Base-by-base conservation (phyloP, 2,888 invertebrate genomes). In the Mystacides longicornis region DNA sequence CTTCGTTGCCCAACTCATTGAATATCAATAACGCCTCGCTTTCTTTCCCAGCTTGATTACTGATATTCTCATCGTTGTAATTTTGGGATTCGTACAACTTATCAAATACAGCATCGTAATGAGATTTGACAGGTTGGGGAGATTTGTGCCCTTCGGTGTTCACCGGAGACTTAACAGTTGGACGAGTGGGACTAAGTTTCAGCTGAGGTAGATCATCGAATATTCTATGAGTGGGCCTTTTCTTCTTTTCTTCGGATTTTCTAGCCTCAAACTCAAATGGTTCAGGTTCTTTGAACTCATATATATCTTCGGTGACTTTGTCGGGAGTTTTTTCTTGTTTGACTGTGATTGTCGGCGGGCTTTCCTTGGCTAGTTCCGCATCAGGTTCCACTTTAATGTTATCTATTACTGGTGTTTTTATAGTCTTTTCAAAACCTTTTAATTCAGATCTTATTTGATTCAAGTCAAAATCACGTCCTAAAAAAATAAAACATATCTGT, bases 201-300 rank as follows among this genome's bases (percentile, higher is more conserved):
- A 72, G 74, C 0, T 75, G 77, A 1, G 77, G 77, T 52, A 76
- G 74, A 51, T 77, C 77, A 58, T 78, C 78, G 57, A 78, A 77
- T 56, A 78, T 74, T 43, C 77, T 70, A 66, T 77, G 75, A 22
- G 73, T 71, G 16, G 61, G 48, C 48, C 76, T 70, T 62, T 75
- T 78, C 64, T 77, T 78, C 64, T 77, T 77, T 62, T 77, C 74
- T 64, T 79, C 73, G 54, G 62, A 51, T 61, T 73, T 72, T 51
- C 87, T 81, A 7, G 86, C 79, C 70, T 91, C 90, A 63, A 90
- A 82, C 68, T 91, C 90, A 66, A 91, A 91, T 0, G 91, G 90
- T 69, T 92, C 91, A 0, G 90, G 89, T 69, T 92, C 91, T 69
- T 91, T 91, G 67, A 92, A 92, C 69, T 92, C 91, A 66, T 92